Percentiles rank a stretch among this genome's conserved stretches.
These are phyloP conservation scores for Neosalanx taihuensis DNA, from an alignment of 2,797 vertebrate species.

Conservation along the genomic window DNA sequence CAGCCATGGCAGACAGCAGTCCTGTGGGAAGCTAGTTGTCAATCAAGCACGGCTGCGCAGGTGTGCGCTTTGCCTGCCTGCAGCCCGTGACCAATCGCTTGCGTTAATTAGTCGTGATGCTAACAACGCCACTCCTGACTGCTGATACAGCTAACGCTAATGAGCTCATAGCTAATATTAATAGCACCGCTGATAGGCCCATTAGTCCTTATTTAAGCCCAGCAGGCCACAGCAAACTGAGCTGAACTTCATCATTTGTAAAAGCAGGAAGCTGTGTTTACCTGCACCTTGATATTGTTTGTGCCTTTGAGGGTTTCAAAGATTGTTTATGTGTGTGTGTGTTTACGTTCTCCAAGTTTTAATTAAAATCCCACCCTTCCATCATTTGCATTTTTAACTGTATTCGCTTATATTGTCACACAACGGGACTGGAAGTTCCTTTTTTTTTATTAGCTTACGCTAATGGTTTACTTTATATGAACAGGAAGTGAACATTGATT, in stretches of 20 bases:
- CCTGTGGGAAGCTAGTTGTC: slow-evolving; percentile 1
- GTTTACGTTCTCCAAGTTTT: not conserved
- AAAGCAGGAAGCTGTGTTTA: not conserved
- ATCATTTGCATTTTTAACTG: not conserved
- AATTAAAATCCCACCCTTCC: not conserved
- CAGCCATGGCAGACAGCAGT: not conserved
- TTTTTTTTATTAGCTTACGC: not conserved
- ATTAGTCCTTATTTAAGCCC: slow-evolving; percentile 34
- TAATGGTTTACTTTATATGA: not conserved
- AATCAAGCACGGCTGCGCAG: slow-evolving; percentile 1
- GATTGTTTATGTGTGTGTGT: not conserved
- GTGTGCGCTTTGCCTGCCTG: slow-evolving; percentile 13
- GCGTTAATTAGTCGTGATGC: slow-evolving; percentile 17
- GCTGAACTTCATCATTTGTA: slow-evolving; percentile 14
- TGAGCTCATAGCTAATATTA: slow-evolving; percentile 37
- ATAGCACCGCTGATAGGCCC: slow-evolving; percentile 25
- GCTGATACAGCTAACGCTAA: slow-evolving; percentile 40
- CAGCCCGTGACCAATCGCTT: slow-evolving; percentile 21
- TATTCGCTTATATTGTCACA: not conserved
- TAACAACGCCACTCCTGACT: slow-evolving; percentile 12
- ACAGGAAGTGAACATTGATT: too few relatives aligned
- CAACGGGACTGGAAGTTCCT: not conserved
- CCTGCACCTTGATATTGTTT: slow-evolving; percentile 6
- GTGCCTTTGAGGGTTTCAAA: not conserved
- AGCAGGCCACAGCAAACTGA: slow-evolving; percentile 31